phyloP scores from a whole-genome alignment of 2,113 vertebrate species.

The Gasterosteus nipponicus region DNA sequence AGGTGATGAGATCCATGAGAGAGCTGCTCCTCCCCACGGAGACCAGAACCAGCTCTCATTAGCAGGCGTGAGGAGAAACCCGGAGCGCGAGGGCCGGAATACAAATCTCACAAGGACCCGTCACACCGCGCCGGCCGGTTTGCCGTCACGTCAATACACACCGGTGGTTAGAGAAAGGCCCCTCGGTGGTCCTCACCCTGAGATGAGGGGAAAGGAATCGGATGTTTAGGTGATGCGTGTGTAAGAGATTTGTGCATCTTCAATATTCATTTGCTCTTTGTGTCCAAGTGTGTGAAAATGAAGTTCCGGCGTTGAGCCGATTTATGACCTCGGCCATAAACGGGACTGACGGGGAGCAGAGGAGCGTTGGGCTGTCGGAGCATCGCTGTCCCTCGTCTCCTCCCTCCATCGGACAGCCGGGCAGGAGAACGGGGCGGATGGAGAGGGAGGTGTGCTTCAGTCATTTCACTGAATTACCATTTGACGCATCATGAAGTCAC shows the following conservation, averaged over 20 bases:
- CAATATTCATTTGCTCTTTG: constrained; percentile 3
- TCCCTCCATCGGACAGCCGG: constrained; percentile 49
- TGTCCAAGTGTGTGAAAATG: background rate
- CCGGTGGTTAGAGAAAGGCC: background rate
- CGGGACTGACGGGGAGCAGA: constrained; percentile 40
- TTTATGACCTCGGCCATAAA: constrained; percentile 58
- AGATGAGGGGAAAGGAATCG: background rate
- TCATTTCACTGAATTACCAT: background rate
- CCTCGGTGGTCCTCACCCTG: background rate
- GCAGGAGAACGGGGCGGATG: constrained; percentile 8
- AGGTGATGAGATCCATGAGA: background rate
- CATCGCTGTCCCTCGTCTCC: constrained; percentile 38
- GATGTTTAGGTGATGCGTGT: background rate
- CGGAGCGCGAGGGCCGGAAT: constrained; percentile 1
- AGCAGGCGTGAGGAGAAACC: constrained; percentile 13
- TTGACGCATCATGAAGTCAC: background rate
- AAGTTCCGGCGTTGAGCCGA: constrained; percentile 12
- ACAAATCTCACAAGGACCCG: constrained; percentile 24
- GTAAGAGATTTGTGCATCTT: background rate
- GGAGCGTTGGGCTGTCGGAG: constrained; percentile 58
- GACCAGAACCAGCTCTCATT: constrained; percentile 4
- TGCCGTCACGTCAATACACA: constrained; percentile 21
- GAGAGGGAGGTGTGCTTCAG: background rate
- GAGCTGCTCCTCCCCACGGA: background rate
- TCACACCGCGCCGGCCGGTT: constrained; percentile 1